Percentiles rank a stretch among this genome's conserved stretches.
phyloP scores from a whole-genome alignment of 2,113 vertebrate species.

The Colinus virginianus region DNA sequence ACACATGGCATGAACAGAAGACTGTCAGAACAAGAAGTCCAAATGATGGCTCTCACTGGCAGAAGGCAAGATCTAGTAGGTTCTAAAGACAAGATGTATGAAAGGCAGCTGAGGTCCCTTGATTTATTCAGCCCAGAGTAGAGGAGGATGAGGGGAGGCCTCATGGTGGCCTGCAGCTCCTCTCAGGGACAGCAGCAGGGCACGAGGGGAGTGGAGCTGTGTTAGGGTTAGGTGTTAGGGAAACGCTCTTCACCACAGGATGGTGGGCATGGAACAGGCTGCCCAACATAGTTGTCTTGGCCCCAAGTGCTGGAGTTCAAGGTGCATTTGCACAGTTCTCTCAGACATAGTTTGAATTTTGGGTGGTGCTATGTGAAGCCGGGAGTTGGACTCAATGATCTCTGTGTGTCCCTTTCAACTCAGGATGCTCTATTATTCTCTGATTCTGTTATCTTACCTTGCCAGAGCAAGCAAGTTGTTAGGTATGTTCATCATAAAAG shows the following conservation, averaged over 20 bases:
- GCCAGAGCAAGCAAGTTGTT: neutral
- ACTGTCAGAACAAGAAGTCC: neutral
- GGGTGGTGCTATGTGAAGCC: neutral
- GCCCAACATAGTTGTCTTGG: too few relatives aligned
- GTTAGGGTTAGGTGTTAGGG: neutral
- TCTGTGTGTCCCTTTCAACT: neutral
- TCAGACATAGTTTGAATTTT: neutral
- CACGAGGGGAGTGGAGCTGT: neutral
- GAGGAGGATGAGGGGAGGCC: neutral
- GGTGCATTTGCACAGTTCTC: too few relatives aligned
- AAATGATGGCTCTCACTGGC: neutral
- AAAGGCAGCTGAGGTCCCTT: neutral
- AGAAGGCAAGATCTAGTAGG: neutral
- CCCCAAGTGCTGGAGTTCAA: neutral
- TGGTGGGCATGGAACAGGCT: neutral
- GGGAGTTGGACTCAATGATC: neutral
- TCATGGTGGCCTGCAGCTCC: neutral
- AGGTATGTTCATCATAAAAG: constrained; percentile 39
- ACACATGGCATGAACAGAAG: neutral
- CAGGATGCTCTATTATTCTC: neutral
- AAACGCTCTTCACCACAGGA: neutral
- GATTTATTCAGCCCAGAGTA: neutral
- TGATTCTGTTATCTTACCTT: neutral
- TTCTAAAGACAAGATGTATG: neutral
- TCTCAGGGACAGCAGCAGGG: neutral